Evolutionary conservation across 2,797 vertebrate genomes (phyloP).

Genomic region (Eurystomus glaucurus): DNA sequence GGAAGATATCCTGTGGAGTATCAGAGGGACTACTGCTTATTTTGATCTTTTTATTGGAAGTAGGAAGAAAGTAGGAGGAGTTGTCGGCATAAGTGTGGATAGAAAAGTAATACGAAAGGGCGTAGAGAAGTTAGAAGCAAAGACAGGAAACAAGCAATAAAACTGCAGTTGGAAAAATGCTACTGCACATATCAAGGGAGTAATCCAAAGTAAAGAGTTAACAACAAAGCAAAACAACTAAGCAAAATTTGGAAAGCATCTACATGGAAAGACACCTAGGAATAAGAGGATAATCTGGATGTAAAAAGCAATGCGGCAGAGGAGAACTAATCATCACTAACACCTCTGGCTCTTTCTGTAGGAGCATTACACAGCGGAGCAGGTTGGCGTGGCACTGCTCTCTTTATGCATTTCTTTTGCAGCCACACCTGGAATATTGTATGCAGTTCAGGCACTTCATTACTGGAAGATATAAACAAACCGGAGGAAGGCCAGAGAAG

Average conservation of each 20-base stretch:
- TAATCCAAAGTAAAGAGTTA: slow-evolving; percentile 31
- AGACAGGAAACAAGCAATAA: neutral
- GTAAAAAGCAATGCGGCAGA: neutral
- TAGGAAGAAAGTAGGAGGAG: neutral
- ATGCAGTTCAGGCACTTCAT: slow-evolving; percentile 62
- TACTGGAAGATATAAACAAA: slow-evolving; percentile 71
- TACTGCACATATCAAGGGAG: neutral
- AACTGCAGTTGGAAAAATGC: neutral
- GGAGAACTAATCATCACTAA: neutral
- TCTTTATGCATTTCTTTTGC: neutral
- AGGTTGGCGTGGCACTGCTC: neutral
- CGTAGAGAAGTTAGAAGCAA: neutral
- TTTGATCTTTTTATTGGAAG: neutral
- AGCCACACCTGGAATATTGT: slow-evolving; percentile 60
- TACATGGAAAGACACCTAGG: neutral
- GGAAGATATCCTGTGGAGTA: neutral
- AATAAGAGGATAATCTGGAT: neutral
- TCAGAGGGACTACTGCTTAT: neutral
- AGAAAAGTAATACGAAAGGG: slow-evolving; percentile 12
- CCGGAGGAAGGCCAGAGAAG: slow-evolving; percentile 69
- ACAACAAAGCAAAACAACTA: neutral
- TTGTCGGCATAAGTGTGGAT: neutral
- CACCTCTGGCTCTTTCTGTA: neutral
- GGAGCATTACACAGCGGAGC: neutral
- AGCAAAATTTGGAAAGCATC: slow-evolving; percentile 3